Evolutionary conservation across 2,113 vertebrate species (phyloP).

Genomic region (Dromas ardeola): DNA sequence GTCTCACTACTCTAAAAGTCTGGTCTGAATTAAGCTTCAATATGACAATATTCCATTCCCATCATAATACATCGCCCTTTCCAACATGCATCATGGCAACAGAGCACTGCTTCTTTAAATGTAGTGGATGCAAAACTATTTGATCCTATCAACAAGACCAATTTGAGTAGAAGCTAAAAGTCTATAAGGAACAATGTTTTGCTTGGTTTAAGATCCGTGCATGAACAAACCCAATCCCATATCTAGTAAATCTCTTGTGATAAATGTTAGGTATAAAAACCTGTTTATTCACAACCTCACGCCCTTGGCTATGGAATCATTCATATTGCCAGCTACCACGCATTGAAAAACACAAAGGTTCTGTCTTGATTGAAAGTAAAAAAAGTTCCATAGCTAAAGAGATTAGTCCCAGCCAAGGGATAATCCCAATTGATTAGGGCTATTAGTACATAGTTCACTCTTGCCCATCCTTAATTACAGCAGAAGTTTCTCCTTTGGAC

Average conservation of each 20-base stretch:
- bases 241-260: background rate
- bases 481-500: background rate
- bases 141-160: background rate
- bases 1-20: background rate
- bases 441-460: background rate
- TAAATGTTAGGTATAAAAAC: background rate
- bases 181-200: background rate
- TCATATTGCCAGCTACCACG: background rate
- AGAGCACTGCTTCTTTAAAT: background rate
- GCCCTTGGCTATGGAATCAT: background rate
- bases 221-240: background rate
- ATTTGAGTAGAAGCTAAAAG: background rate
- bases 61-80: background rate
- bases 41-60: background rate
- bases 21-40: background rate
- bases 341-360: background rate
- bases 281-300: background rate
- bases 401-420: background rate
- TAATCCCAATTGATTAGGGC: background rate
- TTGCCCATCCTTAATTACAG: background rate
- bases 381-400: background rate
- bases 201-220: background rate
- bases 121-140: background rate
- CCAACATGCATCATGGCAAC: background rate
- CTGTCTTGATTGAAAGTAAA: background rate